Evolutionary conservation across 2,888 invertebrate species (phyloP).

Genomic region (Pediacus dermestoides): DNA sequence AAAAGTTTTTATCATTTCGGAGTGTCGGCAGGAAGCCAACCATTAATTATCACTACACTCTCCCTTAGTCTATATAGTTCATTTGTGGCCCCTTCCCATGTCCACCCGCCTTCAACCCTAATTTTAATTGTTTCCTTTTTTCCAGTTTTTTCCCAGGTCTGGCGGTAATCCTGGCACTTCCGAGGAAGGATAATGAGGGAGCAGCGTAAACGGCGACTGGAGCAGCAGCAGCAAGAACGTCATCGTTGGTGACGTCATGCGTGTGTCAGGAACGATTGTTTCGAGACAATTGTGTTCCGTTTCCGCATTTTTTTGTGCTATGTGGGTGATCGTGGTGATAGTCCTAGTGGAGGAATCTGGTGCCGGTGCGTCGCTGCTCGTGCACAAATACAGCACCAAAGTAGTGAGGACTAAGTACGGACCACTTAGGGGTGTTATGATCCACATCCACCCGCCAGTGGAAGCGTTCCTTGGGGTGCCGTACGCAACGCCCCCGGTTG

Average conservation of each 20-base stretch:
- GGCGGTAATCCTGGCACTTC: slow-evolving; percentile 17
- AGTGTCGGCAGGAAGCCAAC: too few relatives aligned
- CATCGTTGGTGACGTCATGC: slow-evolving; percentile 46
- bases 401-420: slow-evolving; percentile 89
- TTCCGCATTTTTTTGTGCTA: slow-evolving; percentile 40
- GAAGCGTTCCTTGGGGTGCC: slow-evolving; percentile 92
- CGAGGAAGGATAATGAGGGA: slow-evolving; percentile 24
- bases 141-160: slow-evolving; percentile 18
- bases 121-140: slow-evolving; percentile 20
- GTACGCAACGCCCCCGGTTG: slow-evolving; percentile 88
- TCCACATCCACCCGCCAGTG: slow-evolving; percentile 76
- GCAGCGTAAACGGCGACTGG: neutral
- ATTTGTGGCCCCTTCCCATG: too few relatives aligned
- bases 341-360: slow-evolving; percentile 56
- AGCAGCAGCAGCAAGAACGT: slow-evolving; percentile 34
- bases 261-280: slow-evolving; percentile 39
- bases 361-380: slow-evolving; percentile 51
- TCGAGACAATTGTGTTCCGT: slow-evolving; percentile 42
- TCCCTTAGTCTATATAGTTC: too few relatives aligned
- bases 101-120: slow-evolving; percentile 11
- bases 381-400: slow-evolving; percentile 77
- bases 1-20: too few relatives aligned
- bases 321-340: slow-evolving; percentile 56
- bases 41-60: too few relatives aligned
- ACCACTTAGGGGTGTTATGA: slow-evolving; percentile 77